Conservation (phyloP, 2,797 vertebrate species). For the Coregonus sp. region DNA sequence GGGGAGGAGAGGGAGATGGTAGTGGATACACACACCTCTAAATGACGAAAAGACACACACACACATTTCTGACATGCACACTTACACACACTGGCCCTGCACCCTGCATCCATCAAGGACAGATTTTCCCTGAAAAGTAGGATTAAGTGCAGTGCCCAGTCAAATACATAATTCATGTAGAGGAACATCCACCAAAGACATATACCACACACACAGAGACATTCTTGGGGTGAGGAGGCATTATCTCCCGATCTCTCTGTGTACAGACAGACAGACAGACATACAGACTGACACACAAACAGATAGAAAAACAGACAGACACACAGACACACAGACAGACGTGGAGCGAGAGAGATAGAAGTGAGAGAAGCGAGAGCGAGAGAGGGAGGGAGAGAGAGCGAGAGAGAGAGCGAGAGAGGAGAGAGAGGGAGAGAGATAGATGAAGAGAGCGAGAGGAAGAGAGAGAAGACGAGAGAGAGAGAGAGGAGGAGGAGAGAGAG, state of each 20-base stretch:
- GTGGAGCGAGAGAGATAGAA: neutral
- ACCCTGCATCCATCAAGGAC: neutral
- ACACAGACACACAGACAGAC: neutral
- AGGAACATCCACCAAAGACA: neutral
- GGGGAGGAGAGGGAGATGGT: neutral
- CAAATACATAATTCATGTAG: slow-evolving; percentile 3
- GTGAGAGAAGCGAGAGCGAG: neutral
- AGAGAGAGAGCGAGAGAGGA: too few relatives aligned
- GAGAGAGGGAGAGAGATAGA: too few relatives aligned
- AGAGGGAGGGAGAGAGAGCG: too few relatives aligned
- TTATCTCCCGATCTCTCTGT: too few relatives aligned
- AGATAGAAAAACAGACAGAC: neutral
- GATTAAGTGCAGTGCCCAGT: neutral
- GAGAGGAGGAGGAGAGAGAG: too few relatives aligned
- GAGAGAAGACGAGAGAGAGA: too few relatives aligned
- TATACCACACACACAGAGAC: too few relatives aligned
- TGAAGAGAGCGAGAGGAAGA: too few relatives aligned
- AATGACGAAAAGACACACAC: neutral
- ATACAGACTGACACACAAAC: neutral
- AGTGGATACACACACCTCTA: neutral
- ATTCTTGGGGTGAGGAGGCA: neutral
- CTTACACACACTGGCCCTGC: too few relatives aligned
- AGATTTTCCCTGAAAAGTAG: neutral
- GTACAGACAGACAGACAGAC: neutral
- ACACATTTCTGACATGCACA: neutral